Percentiles rank a stretch among this genome's conserved stretches.
phyloP scores from a whole-genome alignment of 1,140 invertebrate species.

The Bombyx mandarina region DNA sequence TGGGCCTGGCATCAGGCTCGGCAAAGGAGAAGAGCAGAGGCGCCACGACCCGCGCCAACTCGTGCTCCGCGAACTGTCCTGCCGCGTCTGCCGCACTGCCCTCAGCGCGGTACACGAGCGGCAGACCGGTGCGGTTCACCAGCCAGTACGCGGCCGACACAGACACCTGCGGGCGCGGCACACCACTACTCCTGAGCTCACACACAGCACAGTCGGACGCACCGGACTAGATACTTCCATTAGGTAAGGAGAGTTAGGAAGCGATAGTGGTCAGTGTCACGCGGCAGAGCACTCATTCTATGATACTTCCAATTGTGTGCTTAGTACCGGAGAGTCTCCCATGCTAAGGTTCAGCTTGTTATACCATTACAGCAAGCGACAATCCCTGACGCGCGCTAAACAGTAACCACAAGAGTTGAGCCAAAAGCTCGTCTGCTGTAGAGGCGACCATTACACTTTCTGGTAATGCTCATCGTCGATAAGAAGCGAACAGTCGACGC shows the following conservation, averaged over 20 bases:
- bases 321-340: no score
- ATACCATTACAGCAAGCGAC: no score
- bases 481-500: not conserved
- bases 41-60: conserved; percentile 90
- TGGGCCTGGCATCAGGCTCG: conserved; percentile 84
- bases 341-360: no score
- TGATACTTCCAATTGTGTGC: no score
- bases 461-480: not conserved
- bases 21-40: conserved; percentile 96
- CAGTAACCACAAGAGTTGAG: no score
- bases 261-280: no score
- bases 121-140: conserved; percentile 94
- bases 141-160: conserved; percentile 94
- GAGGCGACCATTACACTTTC: not conserved
- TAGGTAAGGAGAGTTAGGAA: no score
- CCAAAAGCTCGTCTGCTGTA: no score
- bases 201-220: not conserved
- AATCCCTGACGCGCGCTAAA: no score
- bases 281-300: no score
- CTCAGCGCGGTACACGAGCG: conserved; percentile 94
- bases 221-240: not conserved
- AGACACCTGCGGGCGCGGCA: conserved; percentile 74
- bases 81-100: conserved; percentile 84
- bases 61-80: conserved; percentile 96
- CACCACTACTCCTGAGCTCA: not conserved